Evolutionary conservation across 1,140 invertebrate species (phyloP), one percentile per base, ranked within the genome.

Genomic region (Maconellicoccus hirsutus): DNA sequence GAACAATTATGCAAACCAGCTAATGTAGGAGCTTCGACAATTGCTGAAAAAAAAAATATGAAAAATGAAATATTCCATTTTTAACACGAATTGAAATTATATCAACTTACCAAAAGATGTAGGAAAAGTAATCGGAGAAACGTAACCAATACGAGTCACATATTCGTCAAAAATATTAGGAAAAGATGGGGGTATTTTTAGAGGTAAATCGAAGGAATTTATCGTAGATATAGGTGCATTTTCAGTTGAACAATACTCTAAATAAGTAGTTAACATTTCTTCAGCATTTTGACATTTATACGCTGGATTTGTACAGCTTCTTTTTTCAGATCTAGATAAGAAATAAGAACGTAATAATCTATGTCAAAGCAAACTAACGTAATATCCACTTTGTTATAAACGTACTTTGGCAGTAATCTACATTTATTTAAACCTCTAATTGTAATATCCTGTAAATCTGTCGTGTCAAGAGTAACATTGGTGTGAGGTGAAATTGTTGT

Each of bases 161-260:
- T 23, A 25, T 25, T 66, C 61, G 61, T 66, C 61, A 16, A 66
- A 66, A 6, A 66, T 66, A 66, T 66, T 66, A 16, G 61, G 61
- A 66, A 16, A 66, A 16, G 61, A 66, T 25, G 16, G 14, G 7
- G 61, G 61, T 25, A 66, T 23, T 25, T 66, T 66, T 3, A 66
- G 25, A 66, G 61, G 22, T 26, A 26, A 16, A 23, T 66, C 61
- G 19, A 66, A 10, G 10, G 21, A 25, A 66, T 26, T 66, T 8
- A 66, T 66, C 10, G 3, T 23, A 25, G 61, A 3, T 66, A 8
- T n/a, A n/a, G n/a, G n/a, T n/a, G n/a, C n/a, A 26, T 25, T 8
- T 25, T 26, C 19, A 52, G 6, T 16, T 23, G 61, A 66, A 66
- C 61, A 66, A 26, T 25, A 66, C 22, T 66, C 25, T 3, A 66